Evolutionary conservation across 1,140 invertebrate species (phyloP).

Genomic region (Cephus cinctus): DNA sequence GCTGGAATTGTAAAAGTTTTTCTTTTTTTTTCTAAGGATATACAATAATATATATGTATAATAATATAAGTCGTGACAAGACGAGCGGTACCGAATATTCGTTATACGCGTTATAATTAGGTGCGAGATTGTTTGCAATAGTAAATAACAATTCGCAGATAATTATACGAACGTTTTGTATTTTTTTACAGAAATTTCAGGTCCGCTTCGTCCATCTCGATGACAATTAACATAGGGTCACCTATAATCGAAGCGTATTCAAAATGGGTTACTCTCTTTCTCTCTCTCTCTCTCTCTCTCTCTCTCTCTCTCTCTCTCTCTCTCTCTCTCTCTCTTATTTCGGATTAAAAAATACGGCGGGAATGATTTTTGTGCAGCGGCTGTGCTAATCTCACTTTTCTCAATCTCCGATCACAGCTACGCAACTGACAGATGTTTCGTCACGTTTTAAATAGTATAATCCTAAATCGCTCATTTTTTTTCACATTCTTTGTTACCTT

Average conservation of each 20-base stretch:
- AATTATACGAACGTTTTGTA: background rate
- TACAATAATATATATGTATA: slow-evolving; percentile 11
- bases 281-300: too few species aligned
- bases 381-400: too few species aligned
- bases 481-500: background rate
- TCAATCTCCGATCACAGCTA: too few species aligned
- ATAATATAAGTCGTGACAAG: too few species aligned
- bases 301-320: too few species aligned
- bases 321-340: too few species aligned
- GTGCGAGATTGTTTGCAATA: slow-evolving; percentile 4
- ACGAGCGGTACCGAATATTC: too few species aligned
- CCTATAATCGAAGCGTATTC: slow-evolving; percentile 10
- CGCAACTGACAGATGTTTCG: too few species aligned
- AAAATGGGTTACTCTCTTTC: background rate
- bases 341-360: slow-evolving; percentile 16
- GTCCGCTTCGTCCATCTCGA: background rate
- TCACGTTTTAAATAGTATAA: too few species aligned
- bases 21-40: slow-evolving; percentile 21
- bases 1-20: slow-evolving; percentile 23
- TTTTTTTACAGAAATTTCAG: background rate
- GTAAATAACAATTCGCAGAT: slow-evolving; percentile 1
- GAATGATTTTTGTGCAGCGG: slow-evolving; percentile 1
- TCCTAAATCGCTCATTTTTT: background rate
- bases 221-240: background rate
- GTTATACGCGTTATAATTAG: background rate